A percentile compares a stretch with the other conserved stretches of the same genome.
Conservation (phyloP, 2,888 invertebrate genomes). For the Polyploca ridens region DNA sequence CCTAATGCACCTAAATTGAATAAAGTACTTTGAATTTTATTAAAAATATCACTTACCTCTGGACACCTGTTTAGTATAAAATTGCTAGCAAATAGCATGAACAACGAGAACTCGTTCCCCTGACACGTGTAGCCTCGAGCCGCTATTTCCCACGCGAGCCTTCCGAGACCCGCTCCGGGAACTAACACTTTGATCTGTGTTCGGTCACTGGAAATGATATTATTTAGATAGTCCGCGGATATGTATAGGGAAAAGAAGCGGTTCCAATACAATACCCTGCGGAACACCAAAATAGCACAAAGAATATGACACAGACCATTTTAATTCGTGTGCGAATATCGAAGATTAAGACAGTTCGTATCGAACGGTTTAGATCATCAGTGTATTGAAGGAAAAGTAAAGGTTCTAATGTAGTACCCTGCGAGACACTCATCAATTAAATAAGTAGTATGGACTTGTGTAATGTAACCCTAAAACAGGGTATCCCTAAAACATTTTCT, state of each 20-base stretch:
- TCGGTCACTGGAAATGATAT: slow-evolving; percentile 61
- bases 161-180: slow-evolving; percentile 98
- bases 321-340: background rate
- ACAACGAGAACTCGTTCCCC: slow-evolving; percentile 99
- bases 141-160: slow-evolving; percentile 97
- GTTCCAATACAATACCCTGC: background rate
- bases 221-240: background rate
- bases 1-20: too few relatives aligned
- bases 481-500: too few relatives aligned
- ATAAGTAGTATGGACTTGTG: too few relatives aligned
- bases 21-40: background rate
- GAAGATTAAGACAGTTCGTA: too few relatives aligned
- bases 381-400: too few relatives aligned
- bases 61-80: slow-evolving; percentile 95
- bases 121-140: slow-evolving; percentile 95
- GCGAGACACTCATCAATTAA: too few relatives aligned
- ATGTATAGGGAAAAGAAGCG: slow-evolving; percentile 3
- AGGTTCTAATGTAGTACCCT: too few relatives aligned
- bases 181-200: slow-evolving; percentile 91
- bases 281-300: background rate
- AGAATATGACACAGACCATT: background rate
- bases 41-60: slow-evolving; percentile 62
- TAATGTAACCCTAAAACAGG: too few relatives aligned
- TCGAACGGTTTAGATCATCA: too few relatives aligned
- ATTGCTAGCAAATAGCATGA: slow-evolving; percentile 98